Conservation (phyloP, 64 coral and sea anemone genomes). For the Actinia tenebrosa region DNA sequence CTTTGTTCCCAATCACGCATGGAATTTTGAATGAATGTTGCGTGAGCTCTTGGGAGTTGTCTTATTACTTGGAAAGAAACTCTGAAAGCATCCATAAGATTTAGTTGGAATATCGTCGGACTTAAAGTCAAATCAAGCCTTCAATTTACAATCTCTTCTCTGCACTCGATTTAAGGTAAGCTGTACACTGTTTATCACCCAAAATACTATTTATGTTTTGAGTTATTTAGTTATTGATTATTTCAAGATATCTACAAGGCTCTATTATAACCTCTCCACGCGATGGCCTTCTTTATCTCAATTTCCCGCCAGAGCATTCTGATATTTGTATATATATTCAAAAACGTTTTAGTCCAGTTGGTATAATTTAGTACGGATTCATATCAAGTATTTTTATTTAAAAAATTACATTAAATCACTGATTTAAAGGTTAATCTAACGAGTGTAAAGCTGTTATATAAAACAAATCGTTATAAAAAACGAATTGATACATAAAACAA, state of each 20-base stretch:
- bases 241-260: not conserved
- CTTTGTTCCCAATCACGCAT: not conserved
- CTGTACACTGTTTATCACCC: not conserved
- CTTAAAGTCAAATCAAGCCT: not conserved
- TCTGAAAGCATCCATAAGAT: not conserved
- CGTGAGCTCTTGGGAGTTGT: not conserved
- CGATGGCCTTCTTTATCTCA: no score
- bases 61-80: not conserved
- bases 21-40: not conserved
- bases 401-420: no score
- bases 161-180: not conserved
- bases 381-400: no score
- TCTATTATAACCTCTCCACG: no score
- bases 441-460: no score
- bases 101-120: not conserved
- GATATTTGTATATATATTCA: no score
- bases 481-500: no score
- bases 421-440: no score
- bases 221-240: not conserved
- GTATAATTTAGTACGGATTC: no score
- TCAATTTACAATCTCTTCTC: not conserved
- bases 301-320: no score
- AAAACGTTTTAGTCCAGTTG: no score
- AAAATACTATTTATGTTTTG: not conserved
- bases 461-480: no score